These are phyloP conservation scores for Lepidonotus clava DNA, from an alignment of 2,888 invertebrate species.

Conservation along the genomic window DNA sequence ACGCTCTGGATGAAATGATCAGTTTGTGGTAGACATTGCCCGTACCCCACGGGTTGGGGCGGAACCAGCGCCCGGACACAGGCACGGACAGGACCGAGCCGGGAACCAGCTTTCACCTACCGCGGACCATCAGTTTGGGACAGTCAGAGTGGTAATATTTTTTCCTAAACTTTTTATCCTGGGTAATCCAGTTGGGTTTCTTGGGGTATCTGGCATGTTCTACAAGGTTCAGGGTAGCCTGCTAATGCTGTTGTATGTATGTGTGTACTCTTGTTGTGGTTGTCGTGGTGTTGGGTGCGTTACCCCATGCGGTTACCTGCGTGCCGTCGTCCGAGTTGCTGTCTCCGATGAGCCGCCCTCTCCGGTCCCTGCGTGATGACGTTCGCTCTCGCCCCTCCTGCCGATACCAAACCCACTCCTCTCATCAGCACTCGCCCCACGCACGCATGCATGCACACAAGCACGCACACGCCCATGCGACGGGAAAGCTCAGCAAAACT, in stretches of 20 bases:
- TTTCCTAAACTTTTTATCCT: too few species aligned
- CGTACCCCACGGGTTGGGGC: neutral
- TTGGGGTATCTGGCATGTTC: too few species aligned
- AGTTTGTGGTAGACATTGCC: neutral
- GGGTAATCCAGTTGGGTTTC: too few species aligned
- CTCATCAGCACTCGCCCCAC: constrained; percentile 47
- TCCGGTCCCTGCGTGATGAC: constrained; percentile 22
- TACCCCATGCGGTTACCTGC: constrained; percentile 34
- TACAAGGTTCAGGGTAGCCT: too few species aligned
- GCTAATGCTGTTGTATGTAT: too few species aligned
- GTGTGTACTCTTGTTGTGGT: too few species aligned
- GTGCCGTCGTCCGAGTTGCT: neutral
- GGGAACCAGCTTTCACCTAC: neutral
- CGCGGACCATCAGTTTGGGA: neutral
- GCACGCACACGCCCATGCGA: constrained; percentile 52
- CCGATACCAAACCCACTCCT: constrained; percentile 43
- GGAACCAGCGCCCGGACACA: neutral
- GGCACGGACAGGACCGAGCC: neutral
- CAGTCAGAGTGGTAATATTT: too few species aligned
- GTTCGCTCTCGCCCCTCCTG: constrained; percentile 34
- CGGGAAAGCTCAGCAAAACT: neutral
- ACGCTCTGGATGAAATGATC: neutral
- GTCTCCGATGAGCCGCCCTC: constrained; percentile 37
- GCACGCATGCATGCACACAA: constrained; percentile 51
- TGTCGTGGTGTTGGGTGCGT: neutral